phyloP scores from a whole-genome alignment of 2,888 invertebrate genomes.

The Pseudococcus longispinus region DNA sequence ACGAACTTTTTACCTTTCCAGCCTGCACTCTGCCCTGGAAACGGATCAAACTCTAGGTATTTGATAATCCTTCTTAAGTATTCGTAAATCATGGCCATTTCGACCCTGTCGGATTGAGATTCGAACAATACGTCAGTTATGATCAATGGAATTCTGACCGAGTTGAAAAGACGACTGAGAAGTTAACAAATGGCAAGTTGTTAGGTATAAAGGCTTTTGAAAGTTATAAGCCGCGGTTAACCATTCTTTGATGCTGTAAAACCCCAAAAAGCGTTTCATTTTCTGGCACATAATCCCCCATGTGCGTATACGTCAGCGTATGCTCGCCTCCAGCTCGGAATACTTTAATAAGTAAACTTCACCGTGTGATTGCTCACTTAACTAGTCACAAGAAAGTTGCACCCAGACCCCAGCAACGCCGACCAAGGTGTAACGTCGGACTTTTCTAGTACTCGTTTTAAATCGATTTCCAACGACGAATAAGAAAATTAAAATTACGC shows the following conservation, averaged over 20 bases:
- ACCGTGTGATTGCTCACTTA: slow-evolving; percentile 24
- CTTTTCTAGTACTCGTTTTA: background rate
- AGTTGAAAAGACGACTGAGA: slow-evolving; percentile 7
- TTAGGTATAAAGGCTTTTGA: slow-evolving; percentile 28
- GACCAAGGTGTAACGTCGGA: background rate
- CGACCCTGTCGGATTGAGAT: background rate
- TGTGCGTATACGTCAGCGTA: background rate
- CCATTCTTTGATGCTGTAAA: slow-evolving; percentile 31
- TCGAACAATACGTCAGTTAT: slow-evolving; percentile 23
- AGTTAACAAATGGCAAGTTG: slow-evolving; percentile 28
- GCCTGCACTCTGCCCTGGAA: background rate
- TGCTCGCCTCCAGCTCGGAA: background rate
- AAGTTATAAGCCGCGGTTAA: slow-evolving; percentile 31
- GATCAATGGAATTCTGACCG: slow-evolving; percentile 31
- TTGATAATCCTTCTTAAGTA: background rate
- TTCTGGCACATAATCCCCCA: slow-evolving; percentile 18
- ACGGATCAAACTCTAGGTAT: background rate
- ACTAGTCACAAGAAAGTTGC: background rate
- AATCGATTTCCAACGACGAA: slow-evolving; percentile 15
- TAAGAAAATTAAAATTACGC: slow-evolving; percentile 1
- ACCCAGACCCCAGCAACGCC: background rate
- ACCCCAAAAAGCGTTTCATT: slow-evolving; percentile 34
- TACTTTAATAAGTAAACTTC: slow-evolving; percentile 28
- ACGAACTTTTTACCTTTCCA: background rate
- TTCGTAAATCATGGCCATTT: background rate